Percentiles rank a stretch among this genome's conserved stretches.
Conservation (phyloP, 2,797 vertebrate species). For the Premnoplex brunnescens region DNA sequence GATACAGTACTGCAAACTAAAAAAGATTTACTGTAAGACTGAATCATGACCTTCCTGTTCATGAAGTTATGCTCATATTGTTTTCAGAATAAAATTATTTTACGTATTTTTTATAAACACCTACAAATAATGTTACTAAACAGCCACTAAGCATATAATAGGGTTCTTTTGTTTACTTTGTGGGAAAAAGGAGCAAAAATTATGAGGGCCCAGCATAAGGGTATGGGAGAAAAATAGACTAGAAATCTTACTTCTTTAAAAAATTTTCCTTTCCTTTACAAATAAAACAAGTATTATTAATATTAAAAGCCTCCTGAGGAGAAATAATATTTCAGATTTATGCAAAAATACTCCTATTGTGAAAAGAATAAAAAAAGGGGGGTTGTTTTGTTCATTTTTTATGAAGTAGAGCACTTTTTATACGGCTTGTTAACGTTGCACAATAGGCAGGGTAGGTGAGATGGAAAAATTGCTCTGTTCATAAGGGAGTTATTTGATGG, state of each 20-base stretch:
- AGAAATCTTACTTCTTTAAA: not conserved
- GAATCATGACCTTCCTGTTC: not conserved
- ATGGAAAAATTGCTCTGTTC: not conserved
- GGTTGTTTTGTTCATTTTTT: not conserved
- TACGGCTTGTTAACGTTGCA: not conserved
- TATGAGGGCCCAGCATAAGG: accelerated
- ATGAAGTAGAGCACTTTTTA: not conserved
- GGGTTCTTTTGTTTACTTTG: not conserved
- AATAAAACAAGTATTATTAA: not conserved
- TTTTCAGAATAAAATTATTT: not conserved
- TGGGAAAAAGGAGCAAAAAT: not conserved
- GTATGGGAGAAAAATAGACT: not conserved
- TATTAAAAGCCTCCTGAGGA: not conserved
- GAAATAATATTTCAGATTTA: not conserved
- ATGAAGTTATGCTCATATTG: not conserved
- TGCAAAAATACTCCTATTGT: not conserved
- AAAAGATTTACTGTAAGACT: not conserved
- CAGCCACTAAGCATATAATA: not conserved
- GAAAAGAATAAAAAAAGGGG: not conserved
- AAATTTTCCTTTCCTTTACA: accelerated
- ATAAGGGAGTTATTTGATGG: not conserved
- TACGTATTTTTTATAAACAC: not conserved
- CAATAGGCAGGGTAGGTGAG: not conserved
- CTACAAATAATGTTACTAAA: not conserved
- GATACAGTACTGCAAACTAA: not conserved